phyloP scores from a whole-genome alignment of 2,113 vertebrate species.

The Archocentrus centrarchus region DNA sequence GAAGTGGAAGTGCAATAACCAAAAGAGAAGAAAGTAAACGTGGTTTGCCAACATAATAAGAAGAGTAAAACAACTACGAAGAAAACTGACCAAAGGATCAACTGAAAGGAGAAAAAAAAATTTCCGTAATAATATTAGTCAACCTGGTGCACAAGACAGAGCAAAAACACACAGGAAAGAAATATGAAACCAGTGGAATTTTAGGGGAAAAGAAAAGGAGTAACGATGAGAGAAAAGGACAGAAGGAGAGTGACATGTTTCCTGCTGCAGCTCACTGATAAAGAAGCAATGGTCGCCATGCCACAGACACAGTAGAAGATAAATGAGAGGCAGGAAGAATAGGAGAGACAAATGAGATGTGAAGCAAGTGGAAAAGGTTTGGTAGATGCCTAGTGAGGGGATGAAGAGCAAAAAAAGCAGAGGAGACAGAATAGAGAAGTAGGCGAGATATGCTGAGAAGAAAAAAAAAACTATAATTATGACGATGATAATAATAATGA shows the following conservation, averaged over 20 bases:
- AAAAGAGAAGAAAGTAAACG: not conserved
- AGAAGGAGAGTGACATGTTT: conserved; percentile 44
- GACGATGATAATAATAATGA: conserved; percentile 21
- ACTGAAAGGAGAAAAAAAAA: not conserved
- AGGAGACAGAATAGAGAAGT: conserved; percentile 10
- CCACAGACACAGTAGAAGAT: conserved; percentile 48
- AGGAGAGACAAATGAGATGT: conserved; percentile 48
- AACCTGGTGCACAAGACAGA: conserved; percentile 23
- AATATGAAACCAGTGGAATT: conserved; percentile 15
- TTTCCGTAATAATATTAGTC: conserved; percentile 17
- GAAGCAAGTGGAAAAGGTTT: conserved; percentile 29
- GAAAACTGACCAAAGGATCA: conserved; percentile 9
- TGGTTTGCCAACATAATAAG: conserved; percentile 4
- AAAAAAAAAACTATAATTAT: conserved; percentile 3
- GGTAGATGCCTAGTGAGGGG: conserved; percentile 12
- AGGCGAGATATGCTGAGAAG: conserved; percentile 9
- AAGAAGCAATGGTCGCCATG: conserved; percentile 52
- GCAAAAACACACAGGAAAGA: conserved; percentile 7
- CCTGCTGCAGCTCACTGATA: conserved; percentile 64
- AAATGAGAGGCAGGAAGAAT: conserved; percentile 57
- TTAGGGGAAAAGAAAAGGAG: conserved; percentile 37
- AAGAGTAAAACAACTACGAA: not conserved
- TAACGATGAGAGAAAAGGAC: conserved; percentile 39
- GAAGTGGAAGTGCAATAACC: conserved; percentile 6
- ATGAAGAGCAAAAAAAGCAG: not conserved